Conservation (phyloP, 1,140 invertebrate genomes). For the Stegodyphus mimosarum region DNA sequence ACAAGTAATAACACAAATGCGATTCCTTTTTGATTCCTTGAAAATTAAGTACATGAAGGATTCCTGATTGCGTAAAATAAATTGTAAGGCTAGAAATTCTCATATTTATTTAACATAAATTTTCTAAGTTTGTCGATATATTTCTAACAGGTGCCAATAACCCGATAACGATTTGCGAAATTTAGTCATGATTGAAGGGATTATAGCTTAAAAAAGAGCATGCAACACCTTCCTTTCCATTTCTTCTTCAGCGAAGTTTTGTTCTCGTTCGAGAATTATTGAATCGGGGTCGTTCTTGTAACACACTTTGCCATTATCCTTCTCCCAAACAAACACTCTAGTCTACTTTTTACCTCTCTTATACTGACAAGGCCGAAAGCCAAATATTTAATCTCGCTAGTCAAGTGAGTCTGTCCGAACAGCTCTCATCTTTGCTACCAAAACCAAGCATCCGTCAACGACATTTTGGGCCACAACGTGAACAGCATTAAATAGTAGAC, state of each 20-base stretch:
- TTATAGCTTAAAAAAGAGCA: too few species aligned
- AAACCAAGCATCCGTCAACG: background rate
- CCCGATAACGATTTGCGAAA: too few species aligned
- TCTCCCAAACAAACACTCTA: conserved; percentile 37
- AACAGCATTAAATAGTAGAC: background rate
- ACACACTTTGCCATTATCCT: conserved; percentile 46
- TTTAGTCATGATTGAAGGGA: too few species aligned
- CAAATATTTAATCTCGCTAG: conserved; percentile 43
- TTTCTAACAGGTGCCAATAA: too few species aligned
- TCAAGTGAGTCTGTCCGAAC: background rate
- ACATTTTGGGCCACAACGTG: conserved; percentile 12
- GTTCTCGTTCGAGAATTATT: conserved; percentile 29
- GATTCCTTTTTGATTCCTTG: too few species aligned
- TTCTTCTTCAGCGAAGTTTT: background rate
- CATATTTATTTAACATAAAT: too few species aligned
- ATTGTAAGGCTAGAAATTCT: too few species aligned
- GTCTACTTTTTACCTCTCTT: conserved; percentile 37
- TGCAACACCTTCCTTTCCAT: too few species aligned
- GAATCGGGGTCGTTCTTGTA: conserved; percentile 49
- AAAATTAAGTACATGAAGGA: too few species aligned
- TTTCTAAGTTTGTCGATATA: too few species aligned
- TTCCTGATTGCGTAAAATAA: too few species aligned
- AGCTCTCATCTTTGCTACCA: background rate
- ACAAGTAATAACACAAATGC: too few species aligned
- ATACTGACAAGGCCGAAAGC: conserved; percentile 43